Base-by-base conservation (phyloP, 2,113 vertebrate species). In the Glaucidium brasilianum region DNA sequence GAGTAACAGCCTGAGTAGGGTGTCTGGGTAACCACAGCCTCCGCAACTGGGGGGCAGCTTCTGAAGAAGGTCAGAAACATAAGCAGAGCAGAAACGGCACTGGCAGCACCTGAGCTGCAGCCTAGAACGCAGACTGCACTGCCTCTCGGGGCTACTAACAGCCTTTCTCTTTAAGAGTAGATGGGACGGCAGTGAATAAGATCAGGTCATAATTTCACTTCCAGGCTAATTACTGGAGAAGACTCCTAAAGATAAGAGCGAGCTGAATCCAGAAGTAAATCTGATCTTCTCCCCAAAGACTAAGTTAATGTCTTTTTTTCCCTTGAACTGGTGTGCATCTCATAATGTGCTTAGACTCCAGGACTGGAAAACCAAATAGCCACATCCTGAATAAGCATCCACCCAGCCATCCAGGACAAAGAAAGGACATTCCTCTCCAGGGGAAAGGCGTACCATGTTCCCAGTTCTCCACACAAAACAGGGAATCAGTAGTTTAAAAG, bases 31-130 rank as follows among this genome's bases (percentile, higher is more conserved):
- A 50, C 26, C 22, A 7, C 22, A 35, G 66, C 21, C 72, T 41
- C 49, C 55, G 76, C n/a, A 15, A 5, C 1, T 0, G 1, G 1
- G 6, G 21, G 39, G 17, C 41, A 1, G 10, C 41, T 47, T 43
- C 43, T 22, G 53, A 25, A 59, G 63, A 1, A 7, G 47, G 59
- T 83, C 49, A 41, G 67, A 47, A 86, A 52, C 15, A 5, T 3
- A 35, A 72, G 66, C 16, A 21, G 83, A 37, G 60, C 29, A 88
- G 50, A 55, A 85, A 74, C 0, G 8, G 34, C 30, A 39, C 56
- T 0, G 12, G 15, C 17, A n/a, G 45, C 29, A 34, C 18, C n/a
- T 1, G 23, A 58, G 62, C 43, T 3, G 3, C 41, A 60, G 75
- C 52, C 30, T 52, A 18, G 39, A 21, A 69, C 1, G 2, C 45